These are phyloP conservation scores for Halcyon leucocephala DNA, from an alignment of 2,797 vertebrate species.

Conservation along the genomic window DNA sequence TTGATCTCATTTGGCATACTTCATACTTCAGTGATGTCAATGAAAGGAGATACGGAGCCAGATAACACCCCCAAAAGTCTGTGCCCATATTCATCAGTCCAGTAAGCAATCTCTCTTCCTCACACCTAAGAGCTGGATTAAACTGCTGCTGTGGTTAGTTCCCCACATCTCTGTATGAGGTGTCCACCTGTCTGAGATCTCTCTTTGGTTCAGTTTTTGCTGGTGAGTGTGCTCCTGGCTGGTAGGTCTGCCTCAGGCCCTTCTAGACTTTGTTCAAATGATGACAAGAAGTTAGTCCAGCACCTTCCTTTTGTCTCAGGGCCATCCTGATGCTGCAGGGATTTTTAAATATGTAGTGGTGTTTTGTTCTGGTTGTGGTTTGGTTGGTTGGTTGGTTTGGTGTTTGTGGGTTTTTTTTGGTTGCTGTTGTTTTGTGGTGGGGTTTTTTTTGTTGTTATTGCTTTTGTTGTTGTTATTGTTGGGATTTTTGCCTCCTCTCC, in stretches of 20 bases:
- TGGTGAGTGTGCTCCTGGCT: background rate
- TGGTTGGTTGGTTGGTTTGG: too few relatives aligned
- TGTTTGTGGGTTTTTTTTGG: too few relatives aligned
- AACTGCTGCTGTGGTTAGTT: background rate
- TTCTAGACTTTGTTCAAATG: background rate
- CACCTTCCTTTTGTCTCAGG: background rate
- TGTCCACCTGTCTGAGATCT: background rate
- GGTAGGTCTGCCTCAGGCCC: constrained; percentile 32
- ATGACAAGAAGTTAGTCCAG: background rate
- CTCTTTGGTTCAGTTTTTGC: background rate
- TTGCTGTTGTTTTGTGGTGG: too few relatives aligned
- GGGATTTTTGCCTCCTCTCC: background rate
- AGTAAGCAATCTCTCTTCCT: background rate
- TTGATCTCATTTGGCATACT: background rate
- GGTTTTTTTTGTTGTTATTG: background rate
- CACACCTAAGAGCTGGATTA: background rate
- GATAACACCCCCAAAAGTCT: background rate
- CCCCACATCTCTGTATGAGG: background rate
- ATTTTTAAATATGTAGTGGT: background rate
- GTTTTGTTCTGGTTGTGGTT: too few relatives aligned
- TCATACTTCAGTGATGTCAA: background rate
- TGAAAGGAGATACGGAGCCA: background rate
- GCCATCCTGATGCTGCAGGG: background rate
- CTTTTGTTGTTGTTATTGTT: background rate
- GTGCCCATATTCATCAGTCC: background rate